Base-by-base conservation (phyloP, 2,113 vertebrate species). In the Cnemophilus loriae region DNA sequence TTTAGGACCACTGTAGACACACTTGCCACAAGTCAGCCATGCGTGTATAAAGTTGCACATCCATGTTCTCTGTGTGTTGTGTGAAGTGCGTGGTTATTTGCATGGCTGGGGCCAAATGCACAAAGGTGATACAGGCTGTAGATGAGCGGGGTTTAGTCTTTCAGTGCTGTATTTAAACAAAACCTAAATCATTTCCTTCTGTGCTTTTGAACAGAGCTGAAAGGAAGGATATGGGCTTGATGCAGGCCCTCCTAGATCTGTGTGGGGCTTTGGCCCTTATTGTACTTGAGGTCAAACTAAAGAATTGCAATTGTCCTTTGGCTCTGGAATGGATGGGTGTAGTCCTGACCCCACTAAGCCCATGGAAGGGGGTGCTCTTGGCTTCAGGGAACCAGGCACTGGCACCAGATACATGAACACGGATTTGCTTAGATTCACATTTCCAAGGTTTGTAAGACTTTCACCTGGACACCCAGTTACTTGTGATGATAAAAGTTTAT, bases 201-300 rank as follows among this genome's bases (percentile, higher is more conserved):
- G 2, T 65, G 11, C 57, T 83, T 93, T 74, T 81, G 35, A 87
- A 44, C 37, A 53, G 52, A 96, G 16, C 78, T 87, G 85, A 87
- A 84, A 96, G 76, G 81, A 89, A 85, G 71, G 75, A 84, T 80
- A 7, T 50, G 53, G 63, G 24, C 50, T 74, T 35, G 22, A 42
- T 93, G 73, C 55, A 73, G 42, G 24, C 13, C 24, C 52, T 50
- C 20, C 53, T 84, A 26, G 59, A 39, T 80, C 14, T 17, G 6
- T 26, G 6, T 16, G 18, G 13, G 32, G 24, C 19, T 64, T 84
- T 87, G 57, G 26, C 46, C 19, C 23, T 46, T 87, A 28, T 3
- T 77, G 59, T 88, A 15, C 22, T 39, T 50, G 27, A 59, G 47
- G 79, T 86, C 56, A 88, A 18, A 69, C 52, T 87, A 24, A 69